A percentile compares a stretch with the other conserved stretches of the same genome.
phyloP scores from a whole-genome alignment of 2,797 vertebrate genomes.

The Clamator glandarius region DNA sequence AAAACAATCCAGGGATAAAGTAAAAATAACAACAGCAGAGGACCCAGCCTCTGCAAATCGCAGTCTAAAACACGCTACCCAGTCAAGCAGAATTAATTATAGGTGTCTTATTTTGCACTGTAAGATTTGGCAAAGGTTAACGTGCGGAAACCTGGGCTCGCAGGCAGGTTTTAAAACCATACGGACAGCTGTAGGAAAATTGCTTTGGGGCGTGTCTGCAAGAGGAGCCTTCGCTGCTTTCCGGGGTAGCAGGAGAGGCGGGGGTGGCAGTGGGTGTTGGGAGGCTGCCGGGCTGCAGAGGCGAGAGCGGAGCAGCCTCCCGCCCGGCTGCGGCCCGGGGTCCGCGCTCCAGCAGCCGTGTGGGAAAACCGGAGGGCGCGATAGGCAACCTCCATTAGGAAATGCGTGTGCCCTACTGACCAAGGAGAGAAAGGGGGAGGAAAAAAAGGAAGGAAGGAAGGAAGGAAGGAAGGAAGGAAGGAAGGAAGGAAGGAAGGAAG shows the following conservation, averaged over 20 bases:
- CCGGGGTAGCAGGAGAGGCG: background rate
- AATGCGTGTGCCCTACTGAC: background rate
- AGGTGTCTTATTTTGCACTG: slow-evolving; percentile 1
- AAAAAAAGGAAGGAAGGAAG: background rate
- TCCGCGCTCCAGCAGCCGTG: accelerated
- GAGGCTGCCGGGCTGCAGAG: background rate
- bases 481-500: too few species aligned
- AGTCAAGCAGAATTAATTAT: background rate
- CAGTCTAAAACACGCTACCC: background rate
- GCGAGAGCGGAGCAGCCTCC: background rate
- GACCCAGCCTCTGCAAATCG: background rate
- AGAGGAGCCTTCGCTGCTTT: background rate
- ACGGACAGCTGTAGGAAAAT: background rate
- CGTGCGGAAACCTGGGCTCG: background rate
- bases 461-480: background rate
- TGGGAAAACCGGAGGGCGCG: background rate
- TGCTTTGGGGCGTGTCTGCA: background rate
- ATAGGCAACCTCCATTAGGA: background rate
- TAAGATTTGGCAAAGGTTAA: slow-evolving; percentile 5
- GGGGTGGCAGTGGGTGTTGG: too few species aligned
- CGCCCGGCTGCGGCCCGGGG: background rate
- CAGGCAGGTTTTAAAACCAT: background rate
- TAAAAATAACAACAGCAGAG: slow-evolving; percentile 31
- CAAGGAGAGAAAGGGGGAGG: background rate
- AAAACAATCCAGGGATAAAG: slow-evolving; percentile 50